Conservation (phyloP, 2,797 vertebrate genomes). For the Trematomus bernacchii region DNA sequence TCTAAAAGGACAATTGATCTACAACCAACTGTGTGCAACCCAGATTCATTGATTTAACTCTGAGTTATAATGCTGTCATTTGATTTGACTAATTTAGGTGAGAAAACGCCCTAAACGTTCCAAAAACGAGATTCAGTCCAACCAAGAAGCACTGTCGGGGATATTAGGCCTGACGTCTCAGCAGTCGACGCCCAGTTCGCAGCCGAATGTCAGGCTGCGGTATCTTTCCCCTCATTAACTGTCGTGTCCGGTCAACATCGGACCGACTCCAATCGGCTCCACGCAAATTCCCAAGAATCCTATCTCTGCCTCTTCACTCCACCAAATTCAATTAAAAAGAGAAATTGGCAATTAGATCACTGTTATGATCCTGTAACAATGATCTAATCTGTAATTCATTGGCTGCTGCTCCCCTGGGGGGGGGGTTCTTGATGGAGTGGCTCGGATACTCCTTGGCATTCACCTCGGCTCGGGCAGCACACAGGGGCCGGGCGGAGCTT, state of each 20-base stretch:
- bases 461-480: slow-evolving; percentile 56
- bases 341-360: slow-evolving; percentile 88
- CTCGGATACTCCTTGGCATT: slow-evolving; percentile 74
- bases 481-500: slow-evolving; percentile 16
- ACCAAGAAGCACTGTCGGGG: slow-evolving; percentile 14
- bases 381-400: slow-evolving; percentile 88
- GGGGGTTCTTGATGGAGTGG: slow-evolving; percentile 67
- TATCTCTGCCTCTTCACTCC: slow-evolving; percentile 83
- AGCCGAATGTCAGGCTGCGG: slow-evolving; percentile 57
- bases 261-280: slow-evolving; percentile 60
- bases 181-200: slow-evolving; percentile 57
- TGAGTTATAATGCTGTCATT: slow-evolving; percentile 17
- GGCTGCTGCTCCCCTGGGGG: slow-evolving; percentile 74
- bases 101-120: slow-evolving; percentile 29
- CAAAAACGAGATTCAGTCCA: slow-evolving; percentile 11
- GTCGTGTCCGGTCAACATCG: slow-evolving; percentile 64
- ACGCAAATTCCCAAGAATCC: slow-evolving; percentile 73
- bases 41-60: slow-evolving; percentile 8
- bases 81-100: slow-evolving; percentile 15
- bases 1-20: not conserved
- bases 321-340: slow-evolving; percentile 89
- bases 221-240: slow-evolving; percentile 64
- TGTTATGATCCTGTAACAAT: slow-evolving; percentile 89
- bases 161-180: slow-evolving; percentile 51
- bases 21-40: not conserved